phyloP scores from a whole-genome alignment of 1,140 invertebrate genomes.

The Parapsyche elsis region DNA sequence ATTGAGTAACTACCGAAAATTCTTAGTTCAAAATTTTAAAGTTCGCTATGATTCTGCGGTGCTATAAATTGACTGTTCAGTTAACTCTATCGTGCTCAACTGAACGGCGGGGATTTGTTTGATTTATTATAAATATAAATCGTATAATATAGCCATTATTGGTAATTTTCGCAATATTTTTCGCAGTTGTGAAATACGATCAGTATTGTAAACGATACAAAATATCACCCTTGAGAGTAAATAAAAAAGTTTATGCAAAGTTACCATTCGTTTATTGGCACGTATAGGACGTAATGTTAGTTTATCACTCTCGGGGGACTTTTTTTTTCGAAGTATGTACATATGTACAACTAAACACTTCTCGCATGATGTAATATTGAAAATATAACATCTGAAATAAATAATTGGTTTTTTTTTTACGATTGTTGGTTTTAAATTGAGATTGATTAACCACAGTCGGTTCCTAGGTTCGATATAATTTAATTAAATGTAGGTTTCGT shows the following conservation, averaged over 20 bases:
- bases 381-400: background rate
- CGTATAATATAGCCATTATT: too few relatives aligned
- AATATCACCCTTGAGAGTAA: conserved; percentile 9
- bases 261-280: background rate
- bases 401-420: background rate
- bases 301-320: background rate
- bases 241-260: background rate
- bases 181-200: background rate
- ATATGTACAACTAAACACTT: too few relatives aligned
- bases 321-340: too few relatives aligned
- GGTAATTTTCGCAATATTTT: background rate
- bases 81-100: too few relatives aligned
- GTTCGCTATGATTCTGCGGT: too few relatives aligned
- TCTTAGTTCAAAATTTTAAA: too few relatives aligned
- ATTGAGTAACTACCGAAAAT: too few relatives aligned
- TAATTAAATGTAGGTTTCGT: conserved; percentile 18
- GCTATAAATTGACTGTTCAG: too few relatives aligned
- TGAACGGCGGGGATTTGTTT: too few relatives aligned
- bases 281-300: background rate
- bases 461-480: background rate
- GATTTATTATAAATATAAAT: too few relatives aligned
- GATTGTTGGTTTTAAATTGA: background rate
- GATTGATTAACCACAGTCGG: background rate
- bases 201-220: conserved; percentile 4
- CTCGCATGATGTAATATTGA: too few relatives aligned